Evolutionary conservation across 2,888 invertebrate genomes (phyloP).

Genomic region (Caenorhabditis doughertyi): DNA sequence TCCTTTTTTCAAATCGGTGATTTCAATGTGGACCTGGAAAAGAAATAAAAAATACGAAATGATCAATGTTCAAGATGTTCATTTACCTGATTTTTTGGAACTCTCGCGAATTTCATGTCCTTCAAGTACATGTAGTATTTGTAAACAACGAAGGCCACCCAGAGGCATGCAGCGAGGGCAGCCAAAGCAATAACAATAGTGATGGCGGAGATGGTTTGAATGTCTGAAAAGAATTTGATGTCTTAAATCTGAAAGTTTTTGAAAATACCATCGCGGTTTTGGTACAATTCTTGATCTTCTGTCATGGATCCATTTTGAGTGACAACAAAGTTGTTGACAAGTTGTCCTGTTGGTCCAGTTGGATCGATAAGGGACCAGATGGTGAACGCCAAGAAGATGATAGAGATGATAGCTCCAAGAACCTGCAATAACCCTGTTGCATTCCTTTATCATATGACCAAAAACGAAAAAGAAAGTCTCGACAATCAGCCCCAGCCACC

Average conservation of each 20-base stretch:
- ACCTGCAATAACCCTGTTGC: conserved; percentile 39
- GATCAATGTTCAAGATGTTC: conserved; percentile 14
- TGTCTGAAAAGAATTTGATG: conserved; percentile 47
- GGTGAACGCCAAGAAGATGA: conserved; percentile 63
- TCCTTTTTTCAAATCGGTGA: conserved; percentile 68
- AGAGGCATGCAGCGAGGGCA: conserved; percentile 66
- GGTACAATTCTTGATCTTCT: conserved; percentile 61
- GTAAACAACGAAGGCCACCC: conserved; percentile 71
- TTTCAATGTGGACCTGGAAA: conserved; percentile 68
- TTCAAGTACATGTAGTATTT: conserved; percentile 71
- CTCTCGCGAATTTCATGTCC: conserved; percentile 72
- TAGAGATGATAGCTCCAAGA: conserved; percentile 59
- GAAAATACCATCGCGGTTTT: conserved; percentile 62
- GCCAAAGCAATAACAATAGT: conserved; percentile 58
- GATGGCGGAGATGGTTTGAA: conserved; percentile 65
- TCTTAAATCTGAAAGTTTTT: not conserved
- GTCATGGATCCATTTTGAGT: conserved; percentile 58
- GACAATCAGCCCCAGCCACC: conserved; percentile 31
- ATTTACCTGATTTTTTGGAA: conserved; percentile 67
- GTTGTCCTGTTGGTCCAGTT: conserved; percentile 59
- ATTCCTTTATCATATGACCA: conserved; percentile 34
- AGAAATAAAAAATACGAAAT: not conserved
- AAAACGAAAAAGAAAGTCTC: conserved; percentile 16
- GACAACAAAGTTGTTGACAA: conserved; percentile 68
- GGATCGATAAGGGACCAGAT: conserved; percentile 73